These are phyloP conservation scores for Panulirus ornatus DNA, from an alignment of 1,140 invertebrate species.

Conservation along the genomic window DNA sequence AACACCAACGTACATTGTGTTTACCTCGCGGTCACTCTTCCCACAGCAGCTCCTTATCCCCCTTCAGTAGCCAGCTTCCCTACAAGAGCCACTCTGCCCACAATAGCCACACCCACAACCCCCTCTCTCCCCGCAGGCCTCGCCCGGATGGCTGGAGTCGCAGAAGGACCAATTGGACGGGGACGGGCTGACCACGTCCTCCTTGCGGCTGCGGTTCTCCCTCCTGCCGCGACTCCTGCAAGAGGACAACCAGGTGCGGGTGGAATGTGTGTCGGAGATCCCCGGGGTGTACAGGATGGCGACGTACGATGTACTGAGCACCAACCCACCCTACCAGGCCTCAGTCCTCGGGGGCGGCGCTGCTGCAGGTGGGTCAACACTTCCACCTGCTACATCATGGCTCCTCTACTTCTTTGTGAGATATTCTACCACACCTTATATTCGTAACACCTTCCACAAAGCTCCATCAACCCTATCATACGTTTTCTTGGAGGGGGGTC, in stretches of 20 bases:
- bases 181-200: slow-evolving; percentile 48
- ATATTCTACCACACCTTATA: too few relatives aligned
- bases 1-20: too few relatives aligned
- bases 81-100: too few relatives aligned
- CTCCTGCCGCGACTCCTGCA: slow-evolving; percentile 40
- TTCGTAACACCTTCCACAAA: too few relatives aligned
- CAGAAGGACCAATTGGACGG: not conserved
- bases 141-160: slow-evolving; percentile 37
- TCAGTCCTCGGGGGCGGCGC: not conserved
- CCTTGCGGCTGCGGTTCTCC: slow-evolving; percentile 52
- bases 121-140: not conserved
- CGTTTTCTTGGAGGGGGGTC: too few relatives aligned
- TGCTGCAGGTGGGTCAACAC: not conserved
- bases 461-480: too few relatives aligned
- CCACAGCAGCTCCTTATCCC: too few relatives aligned
- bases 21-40: too few relatives aligned
- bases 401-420: too few relatives aligned
- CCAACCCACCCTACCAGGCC: not conserved
- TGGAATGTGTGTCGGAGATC: not conserved
- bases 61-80: too few relatives aligned
- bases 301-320: not conserved
- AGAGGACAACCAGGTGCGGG: slow-evolving; percentile 22
- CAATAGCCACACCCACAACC: too few relatives aligned
- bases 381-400: too few relatives aligned
- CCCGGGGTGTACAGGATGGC: not conserved